These are phyloP conservation scores for Artibeus jamaicensis DNA, from an alignment of 2,797 vertebrate species.

Conservation along the genomic window DNA sequence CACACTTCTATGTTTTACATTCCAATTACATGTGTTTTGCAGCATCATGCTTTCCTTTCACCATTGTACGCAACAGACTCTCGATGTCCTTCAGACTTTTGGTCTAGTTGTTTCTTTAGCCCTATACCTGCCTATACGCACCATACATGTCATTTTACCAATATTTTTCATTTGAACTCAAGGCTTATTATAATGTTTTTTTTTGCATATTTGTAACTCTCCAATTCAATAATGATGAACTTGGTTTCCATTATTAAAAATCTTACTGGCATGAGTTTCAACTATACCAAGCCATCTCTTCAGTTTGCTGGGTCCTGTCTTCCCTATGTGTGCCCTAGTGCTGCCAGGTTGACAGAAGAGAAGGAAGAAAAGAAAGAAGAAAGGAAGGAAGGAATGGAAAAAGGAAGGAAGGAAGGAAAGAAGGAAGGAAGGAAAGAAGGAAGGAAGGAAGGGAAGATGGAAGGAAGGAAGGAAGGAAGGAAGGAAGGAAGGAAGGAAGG, in stretches of 20 bases:
- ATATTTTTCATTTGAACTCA: not conserved
- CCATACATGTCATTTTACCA: not conserved
- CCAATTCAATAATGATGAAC: not conserved
- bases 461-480: too few relatives aligned
- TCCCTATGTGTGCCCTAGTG: not conserved
- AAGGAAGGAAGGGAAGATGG: not conserved
- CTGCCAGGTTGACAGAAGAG: not conserved
- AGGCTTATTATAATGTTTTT: not conserved
- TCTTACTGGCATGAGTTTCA: not conserved
- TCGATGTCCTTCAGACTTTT: not conserved
- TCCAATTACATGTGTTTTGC: not conserved
- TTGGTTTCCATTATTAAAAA: not conserved
- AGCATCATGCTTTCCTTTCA: not conserved
- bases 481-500: too few relatives aligned
- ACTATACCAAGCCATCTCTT: not conserved
- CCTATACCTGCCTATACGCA: not conserved
- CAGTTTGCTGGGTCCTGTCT: not conserved
- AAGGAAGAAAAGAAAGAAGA: not conserved
- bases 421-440: not conserved
- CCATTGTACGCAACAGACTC: too few relatives aligned
- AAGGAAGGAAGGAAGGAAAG: too few relatives aligned
- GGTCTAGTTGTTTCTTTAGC: not conserved
- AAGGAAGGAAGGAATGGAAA: too few relatives aligned
- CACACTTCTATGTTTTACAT: not conserved
- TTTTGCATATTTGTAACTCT: not conserved